Evolutionary conservation across 2,888 invertebrate species (phyloP), one percentile per base, ranked within the genome.

Genomic region (Latrodectus elegans): DNA sequence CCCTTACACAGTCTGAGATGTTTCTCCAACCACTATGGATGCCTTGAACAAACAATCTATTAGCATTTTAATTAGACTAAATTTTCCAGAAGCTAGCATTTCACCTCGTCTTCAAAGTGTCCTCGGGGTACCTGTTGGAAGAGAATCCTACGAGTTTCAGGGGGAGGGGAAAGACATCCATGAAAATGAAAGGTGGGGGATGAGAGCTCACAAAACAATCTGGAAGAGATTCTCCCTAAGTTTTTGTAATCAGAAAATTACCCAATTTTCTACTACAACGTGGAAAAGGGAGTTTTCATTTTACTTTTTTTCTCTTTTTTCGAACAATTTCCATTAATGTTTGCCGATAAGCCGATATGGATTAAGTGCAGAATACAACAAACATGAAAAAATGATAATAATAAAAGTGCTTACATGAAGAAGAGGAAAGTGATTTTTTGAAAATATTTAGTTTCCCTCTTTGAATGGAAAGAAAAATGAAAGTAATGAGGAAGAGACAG

Each of bases 301-400:
- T 76, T 64, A 60, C 51, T 64, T 65, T 64, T 65, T 2, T 14
- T 49, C 10, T 14, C n/a, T 65, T 75, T 75, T 76, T 65, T 51
- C 8, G 49, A 60, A 8, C 68, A 77, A 77, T 68, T 77, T 67
- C 77, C 52, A 77, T 77, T 77, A 76, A 77, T 77, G 68, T 68
- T 53, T 26, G 68, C 17, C 38, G 52, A 77, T 77, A 77, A 77
- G 77, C 77, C 53, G 68, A 68, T 68, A 68, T 68, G 77, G 77
- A 77, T 77, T 77, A 77, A 77, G 14, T 52, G 68, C 8, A 68
- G 26, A 68, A 51, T 68, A 53, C 3, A 52, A 22, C 12, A 67
- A n/a, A 71, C n/a, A 64, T 60, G 26, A 22, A 60, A 38, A 14
- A n/a, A 75, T 17, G 15, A 52, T 38, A 14, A 14, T 15, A 22